Evolutionary conservation across 2,797 vertebrate genomes (phyloP).

Genomic region (Falco concolor): DNA sequence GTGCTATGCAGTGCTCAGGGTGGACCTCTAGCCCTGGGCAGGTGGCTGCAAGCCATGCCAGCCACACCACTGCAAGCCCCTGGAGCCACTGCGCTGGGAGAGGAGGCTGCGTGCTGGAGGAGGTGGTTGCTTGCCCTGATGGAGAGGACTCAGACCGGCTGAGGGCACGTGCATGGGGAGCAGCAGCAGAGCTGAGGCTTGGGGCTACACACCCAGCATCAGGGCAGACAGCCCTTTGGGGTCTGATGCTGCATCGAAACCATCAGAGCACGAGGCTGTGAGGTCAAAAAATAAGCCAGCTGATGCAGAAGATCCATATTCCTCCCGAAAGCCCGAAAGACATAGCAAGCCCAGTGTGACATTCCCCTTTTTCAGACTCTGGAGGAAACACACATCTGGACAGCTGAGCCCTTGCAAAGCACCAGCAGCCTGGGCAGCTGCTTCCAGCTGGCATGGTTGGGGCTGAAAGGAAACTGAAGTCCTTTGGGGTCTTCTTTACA

Average conservation of each 20-base stretch:
- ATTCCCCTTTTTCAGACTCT: background rate
- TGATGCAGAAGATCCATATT: background rate
- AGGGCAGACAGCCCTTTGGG: background rate
- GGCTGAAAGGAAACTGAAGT: background rate
- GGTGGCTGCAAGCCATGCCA: background rate
- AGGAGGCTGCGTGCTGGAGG: background rate
- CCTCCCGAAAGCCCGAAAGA: background rate
- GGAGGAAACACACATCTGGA: background rate
- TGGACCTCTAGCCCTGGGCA: background rate
- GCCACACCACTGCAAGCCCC: rapidly evolving
- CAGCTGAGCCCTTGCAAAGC: background rate
- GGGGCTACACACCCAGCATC: background rate
- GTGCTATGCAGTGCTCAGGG: rapidly evolving
- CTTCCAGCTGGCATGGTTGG: background rate
- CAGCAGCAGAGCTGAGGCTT: background rate
- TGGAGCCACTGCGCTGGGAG: rapidly evolving
- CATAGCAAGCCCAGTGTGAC: rapidly evolving
- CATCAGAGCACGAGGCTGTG: background rate
- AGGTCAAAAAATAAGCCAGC: background rate
- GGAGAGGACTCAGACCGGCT: rapidly evolving
- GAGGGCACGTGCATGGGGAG: background rate
- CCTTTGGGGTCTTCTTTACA: background rate
- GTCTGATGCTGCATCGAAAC: background rate
- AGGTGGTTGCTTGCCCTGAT: background rate
- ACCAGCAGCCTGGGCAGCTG: background rate